These are phyloP conservation scores for Leptarthrus brevirostris DNA, from an alignment of 2,888 invertebrate species.

Conservation along the genomic window DNA sequence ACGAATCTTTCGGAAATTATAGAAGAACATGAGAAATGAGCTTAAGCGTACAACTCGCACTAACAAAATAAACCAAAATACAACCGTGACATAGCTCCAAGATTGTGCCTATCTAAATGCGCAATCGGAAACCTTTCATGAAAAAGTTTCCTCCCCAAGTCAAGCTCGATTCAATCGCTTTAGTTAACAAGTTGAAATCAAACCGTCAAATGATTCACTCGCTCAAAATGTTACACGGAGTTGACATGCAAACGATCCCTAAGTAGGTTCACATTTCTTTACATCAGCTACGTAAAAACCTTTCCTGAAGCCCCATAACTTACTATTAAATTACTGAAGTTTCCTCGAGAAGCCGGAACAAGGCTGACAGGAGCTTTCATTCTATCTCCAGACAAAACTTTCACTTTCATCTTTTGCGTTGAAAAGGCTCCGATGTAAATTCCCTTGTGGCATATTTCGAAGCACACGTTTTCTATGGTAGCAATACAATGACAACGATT, in stretches of 20 bases:
- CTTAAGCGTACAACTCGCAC: too few relatives aligned
- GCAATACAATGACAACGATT: too few relatives aligned
- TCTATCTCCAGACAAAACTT: constrained; percentile 24
- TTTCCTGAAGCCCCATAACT: constrained; percentile 17
- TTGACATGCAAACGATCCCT: constrained; percentile 27
- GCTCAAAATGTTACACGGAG: constrained; percentile 18
- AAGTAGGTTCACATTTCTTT: background rate
- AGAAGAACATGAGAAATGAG: too few relatives aligned
- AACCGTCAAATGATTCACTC: constrained; percentile 28
- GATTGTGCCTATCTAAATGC: constrained; percentile 11
- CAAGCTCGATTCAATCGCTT: constrained; percentile 11
- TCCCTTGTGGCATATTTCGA: too few relatives aligned
- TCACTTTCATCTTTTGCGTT: constrained; percentile 5
- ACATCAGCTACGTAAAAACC: background rate
- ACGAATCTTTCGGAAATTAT: too few relatives aligned
- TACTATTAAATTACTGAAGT: constrained; percentile 10
- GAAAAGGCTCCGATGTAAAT: too few relatives aligned
- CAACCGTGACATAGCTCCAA: too few relatives aligned
- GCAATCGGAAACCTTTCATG: background rate
- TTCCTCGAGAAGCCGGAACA: background rate
- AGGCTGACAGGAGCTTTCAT: background rate
- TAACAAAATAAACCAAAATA: background rate
- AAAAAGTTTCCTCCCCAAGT: background rate
- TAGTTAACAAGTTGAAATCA: constrained; percentile 24
- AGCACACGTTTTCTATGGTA: too few relatives aligned